Conservation (phyloP, 2,888 invertebrate genomes). For the Drosophila suboccidentalis region DNA sequence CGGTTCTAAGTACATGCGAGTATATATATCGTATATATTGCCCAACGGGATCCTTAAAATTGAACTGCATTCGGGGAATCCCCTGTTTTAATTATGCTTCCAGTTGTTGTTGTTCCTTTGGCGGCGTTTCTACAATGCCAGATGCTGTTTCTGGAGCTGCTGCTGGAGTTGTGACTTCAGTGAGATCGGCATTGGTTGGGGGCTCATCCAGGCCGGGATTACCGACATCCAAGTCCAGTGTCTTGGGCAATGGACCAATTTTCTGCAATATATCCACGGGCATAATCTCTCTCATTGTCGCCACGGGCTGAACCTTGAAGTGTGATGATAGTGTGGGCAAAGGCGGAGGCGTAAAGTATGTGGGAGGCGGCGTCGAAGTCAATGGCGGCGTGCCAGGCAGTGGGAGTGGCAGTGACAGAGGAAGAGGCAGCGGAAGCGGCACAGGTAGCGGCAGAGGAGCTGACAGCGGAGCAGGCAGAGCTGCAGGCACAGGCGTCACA, state of each 20-base stretch:
- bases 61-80: conserved; percentile 1
- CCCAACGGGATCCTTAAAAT: conserved; percentile 12
- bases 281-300: conserved; percentile 67
- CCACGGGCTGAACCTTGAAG: conserved; percentile 57
- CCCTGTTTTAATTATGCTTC: conserved; percentile 32
- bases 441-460: conserved; percentile 26
- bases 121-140: conserved; percentile 10
- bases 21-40: conserved; percentile 5
- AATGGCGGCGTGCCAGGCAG: conserved; percentile 14
- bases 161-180: conserved; percentile 29
- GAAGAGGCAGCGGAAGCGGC: conserved; percentile 37
- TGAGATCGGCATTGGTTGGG: conserved; percentile 44
- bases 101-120: conserved; percentile 22
- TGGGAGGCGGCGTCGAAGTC: conserved; percentile 42
- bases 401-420: conserved; percentile 24
- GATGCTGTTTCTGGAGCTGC: not conserved
- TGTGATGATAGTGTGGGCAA: conserved; percentile 58
- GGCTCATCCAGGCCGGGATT: conserved; percentile 35
- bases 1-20: conserved; percentile 34
- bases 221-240: conserved; percentile 60
- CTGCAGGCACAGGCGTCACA: conserved; percentile 13
- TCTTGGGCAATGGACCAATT: conserved; percentile 66
- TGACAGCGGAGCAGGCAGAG: conserved; percentile 15
- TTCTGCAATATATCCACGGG: conserved; percentile 68
- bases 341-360: conserved; percentile 64